phyloP scores from a whole-genome alignment of 2,797 vertebrate genomes.

The Sebastes taczanowskii region DNA sequence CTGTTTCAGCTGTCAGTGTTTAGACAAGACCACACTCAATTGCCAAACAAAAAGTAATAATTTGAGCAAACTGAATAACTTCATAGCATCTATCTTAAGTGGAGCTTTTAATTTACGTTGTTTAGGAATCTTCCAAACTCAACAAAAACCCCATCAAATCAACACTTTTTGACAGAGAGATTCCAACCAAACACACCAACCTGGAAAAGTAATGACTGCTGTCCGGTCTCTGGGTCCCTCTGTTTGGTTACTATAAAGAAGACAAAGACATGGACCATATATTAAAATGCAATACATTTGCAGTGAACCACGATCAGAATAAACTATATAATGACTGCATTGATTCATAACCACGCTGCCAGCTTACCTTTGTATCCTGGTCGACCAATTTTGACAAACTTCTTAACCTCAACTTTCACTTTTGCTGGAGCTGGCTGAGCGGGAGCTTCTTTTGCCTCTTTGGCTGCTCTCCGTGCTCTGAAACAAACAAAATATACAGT shows the following conservation, averaged over 20 bases:
- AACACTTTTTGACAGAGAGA: background rate
- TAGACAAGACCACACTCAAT: background rate
- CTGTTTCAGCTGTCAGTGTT: background rate
- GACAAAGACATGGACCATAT: background rate
- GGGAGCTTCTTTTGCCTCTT: slow-evolving; percentile 97
- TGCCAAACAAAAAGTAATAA: background rate
- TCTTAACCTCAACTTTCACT: slow-evolving; percentile 97
- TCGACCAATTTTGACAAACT: slow-evolving; percentile 98
- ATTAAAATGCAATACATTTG: background rate
- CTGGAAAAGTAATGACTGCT: slow-evolving; percentile 98
- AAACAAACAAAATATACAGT: background rate
- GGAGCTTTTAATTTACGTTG: background rate
- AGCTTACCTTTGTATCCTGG: slow-evolving; percentile 94
- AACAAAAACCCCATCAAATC: background rate
- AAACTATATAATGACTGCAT: background rate
- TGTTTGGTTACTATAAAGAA: slow-evolving; percentile 92
- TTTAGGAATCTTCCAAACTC: background rate
- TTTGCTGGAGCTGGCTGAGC: slow-evolving; percentile 97
- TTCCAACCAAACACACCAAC: slow-evolving; percentile 66
- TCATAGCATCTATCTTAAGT: background rate
- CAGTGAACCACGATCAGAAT: background rate
- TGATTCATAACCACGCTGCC: background rate
- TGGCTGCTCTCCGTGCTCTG: slow-evolving; percentile 95
- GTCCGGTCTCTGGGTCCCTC: slow-evolving; percentile 91
- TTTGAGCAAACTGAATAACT: background rate